Evolutionary conservation across 2,888 invertebrate species (phyloP).

Genomic region (Drosophila percnosoma): DNA sequence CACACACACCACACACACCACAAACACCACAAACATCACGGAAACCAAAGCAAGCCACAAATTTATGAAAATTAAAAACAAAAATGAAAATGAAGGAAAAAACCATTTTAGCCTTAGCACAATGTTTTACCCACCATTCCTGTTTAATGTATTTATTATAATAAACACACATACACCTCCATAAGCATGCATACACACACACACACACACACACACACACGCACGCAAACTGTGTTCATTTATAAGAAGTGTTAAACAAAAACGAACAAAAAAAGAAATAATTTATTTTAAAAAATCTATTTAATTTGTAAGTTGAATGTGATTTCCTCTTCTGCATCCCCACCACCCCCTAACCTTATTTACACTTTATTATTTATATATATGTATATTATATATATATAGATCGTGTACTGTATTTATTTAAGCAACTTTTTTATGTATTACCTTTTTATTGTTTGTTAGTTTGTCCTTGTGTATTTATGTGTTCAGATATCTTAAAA

Average conservation of each 20-base stretch:
- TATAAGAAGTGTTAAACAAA: slow-evolving; percentile 33
- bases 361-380: slow-evolving; percentile 37
- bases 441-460: not conserved
- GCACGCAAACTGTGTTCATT: slow-evolving; percentile 74
- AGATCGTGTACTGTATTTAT: slow-evolving; percentile 9
- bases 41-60: slow-evolving; percentile 41
- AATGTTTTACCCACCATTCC: slow-evolving; percentile 79
- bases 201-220: slow-evolving; percentile 29
- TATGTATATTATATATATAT: slow-evolving; percentile 7
- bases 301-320: slow-evolving; percentile 73
- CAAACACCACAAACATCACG: slow-evolving; percentile 36
- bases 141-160: slow-evolving; percentile 72
- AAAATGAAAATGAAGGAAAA: slow-evolving; percentile 26
- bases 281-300: slow-evolving; percentile 34
- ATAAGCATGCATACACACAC: slow-evolving; percentile 32
- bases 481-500: slow-evolving; percentile 45
- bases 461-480: slow-evolving; percentile 12
- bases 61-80: slow-evolving; percentile 12
- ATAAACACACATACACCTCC: slow-evolving; percentile 36
- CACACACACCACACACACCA: slow-evolving; percentile 35
- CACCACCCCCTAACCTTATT: slow-evolving; percentile 6
- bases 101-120: slow-evolving; percentile 80
- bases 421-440: slow-evolving; percentile 3
- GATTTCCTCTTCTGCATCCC: slow-evolving; percentile 42
- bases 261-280: slow-evolving; percentile 12